Percentiles rank a stretch among this genome's conserved stretches.
phyloP scores from a whole-genome alignment of 2,797 vertebrate genomes.

The Hippoglossus hippoglossus region DNA sequence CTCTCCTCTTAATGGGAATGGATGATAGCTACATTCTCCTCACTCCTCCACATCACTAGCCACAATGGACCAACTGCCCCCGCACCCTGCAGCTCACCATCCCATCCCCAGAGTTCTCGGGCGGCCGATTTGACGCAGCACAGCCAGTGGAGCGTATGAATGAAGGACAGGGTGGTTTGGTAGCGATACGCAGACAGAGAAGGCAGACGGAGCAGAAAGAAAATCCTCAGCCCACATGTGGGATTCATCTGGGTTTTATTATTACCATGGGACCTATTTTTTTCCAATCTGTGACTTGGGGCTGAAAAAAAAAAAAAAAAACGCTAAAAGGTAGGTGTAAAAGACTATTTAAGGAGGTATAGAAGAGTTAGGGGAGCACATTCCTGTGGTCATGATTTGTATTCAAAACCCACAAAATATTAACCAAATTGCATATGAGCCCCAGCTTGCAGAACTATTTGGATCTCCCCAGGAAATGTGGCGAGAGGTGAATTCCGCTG shows the following conservation, averaged over 20 bases:
- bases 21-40: conserved; percentile 60
- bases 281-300: neutral
- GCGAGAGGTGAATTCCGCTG: conserved; percentile 55
- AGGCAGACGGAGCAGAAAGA: conserved; percentile 20
- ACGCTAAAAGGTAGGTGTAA: neutral
- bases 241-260: conserved; percentile 10
- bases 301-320: neutral
- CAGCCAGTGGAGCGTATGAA: conserved; percentile 58
- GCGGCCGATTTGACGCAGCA: conserved; percentile 42
- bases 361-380: neutral
- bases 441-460: conserved; percentile 35
- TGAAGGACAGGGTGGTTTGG: conserved; percentile 47
- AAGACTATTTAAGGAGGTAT: neutral
- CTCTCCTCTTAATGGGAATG: conserved; percentile 57
- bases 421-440: conserved; percentile 26
- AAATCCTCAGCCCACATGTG: conserved; percentile 9
- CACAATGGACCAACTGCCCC: conserved; percentile 20
- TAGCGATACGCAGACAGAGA: conserved; percentile 4
- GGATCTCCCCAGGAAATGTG: conserved; percentile 41
- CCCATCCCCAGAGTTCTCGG: conserved; percentile 17
- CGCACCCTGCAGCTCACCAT: conserved; percentile 24
- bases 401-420: conserved; percentile 38
- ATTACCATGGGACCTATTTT: neutral
- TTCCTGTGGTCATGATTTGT: conserved; percentile 38
- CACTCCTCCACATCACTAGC: conserved; percentile 39